A percentile compares a stretch with the other conserved stretches of the same genome.
These are phyloP conservation scores for Podarcis lilfordi DNA, from an alignment of 2,797 vertebrate genomes.

Conservation along the genomic window DNA sequence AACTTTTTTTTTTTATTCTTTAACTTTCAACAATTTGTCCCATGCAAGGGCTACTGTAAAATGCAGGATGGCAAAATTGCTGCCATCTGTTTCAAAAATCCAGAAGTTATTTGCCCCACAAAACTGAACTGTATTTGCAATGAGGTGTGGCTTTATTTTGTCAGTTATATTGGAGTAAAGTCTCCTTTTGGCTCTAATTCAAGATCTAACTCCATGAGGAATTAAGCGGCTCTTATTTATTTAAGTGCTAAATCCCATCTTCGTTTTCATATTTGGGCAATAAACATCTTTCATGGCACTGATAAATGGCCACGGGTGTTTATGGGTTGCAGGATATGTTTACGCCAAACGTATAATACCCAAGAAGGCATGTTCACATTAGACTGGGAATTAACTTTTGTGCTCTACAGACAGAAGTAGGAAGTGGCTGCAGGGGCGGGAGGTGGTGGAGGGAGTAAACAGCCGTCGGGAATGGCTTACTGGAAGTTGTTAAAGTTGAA, in stretches of 20 bases:
- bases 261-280: constrained; percentile 65
- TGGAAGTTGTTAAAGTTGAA: constrained; percentile 55
- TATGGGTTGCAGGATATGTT: constrained; percentile 72
- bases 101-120: background rate
- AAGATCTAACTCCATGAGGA: background rate
- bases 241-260: constrained; percentile 41
- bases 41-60: constrained; percentile 70
- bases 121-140: constrained; percentile 15
- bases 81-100: constrained; percentile 23
- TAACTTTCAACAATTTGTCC: constrained; percentile 74
- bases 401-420: background rate
- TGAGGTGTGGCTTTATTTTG: background rate
- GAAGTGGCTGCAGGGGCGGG: background rate
- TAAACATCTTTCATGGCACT: constrained; percentile 72
- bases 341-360: constrained; percentile 33
- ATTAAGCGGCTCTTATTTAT: constrained; percentile 24
- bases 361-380: constrained; percentile 37
- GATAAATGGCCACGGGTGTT: constrained; percentile 73
- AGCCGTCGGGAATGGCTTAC: background rate
- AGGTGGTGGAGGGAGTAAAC: constrained; percentile 13
- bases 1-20: constrained; percentile 62
- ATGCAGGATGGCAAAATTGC: constrained; percentile 15
- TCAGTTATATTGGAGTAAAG: background rate
- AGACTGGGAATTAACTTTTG: background rate
- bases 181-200: background rate